phyloP scores from a whole-genome alignment of 2,888 invertebrate species.

The Tetragnatha montana region DNA sequence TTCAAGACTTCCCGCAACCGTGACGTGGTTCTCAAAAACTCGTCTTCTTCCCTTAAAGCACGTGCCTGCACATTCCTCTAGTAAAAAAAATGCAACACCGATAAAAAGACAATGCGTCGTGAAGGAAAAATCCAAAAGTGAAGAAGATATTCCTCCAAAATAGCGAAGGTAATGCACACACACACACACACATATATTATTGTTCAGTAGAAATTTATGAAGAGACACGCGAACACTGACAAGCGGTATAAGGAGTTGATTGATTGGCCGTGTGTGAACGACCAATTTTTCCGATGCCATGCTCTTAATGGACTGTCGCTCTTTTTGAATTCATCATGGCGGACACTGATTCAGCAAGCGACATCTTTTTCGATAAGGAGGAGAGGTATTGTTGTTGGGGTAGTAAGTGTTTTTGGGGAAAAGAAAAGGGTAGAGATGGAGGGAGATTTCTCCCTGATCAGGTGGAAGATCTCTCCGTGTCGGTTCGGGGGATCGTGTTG shows the following conservation, averaged over 20 bases:
- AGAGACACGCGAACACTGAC: conserved; percentile 13
- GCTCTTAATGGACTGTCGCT: conserved; percentile 23
- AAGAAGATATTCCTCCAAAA: background rate
- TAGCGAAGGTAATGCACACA: background rate
- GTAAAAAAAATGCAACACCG: background rate
- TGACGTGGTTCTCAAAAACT: background rate
- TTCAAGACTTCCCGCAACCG: too few species aligned
- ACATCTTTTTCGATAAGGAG: background rate
- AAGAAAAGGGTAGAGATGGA: background rate
- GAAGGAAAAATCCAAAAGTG: background rate
- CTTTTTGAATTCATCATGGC: background rate
- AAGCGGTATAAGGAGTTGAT: conserved; percentile 27
- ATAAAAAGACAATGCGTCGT: background rate
- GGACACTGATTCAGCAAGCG: background rate
- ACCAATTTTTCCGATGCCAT: conserved; percentile 24
- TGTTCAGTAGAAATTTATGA: conserved; percentile 30
- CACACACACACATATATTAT: background rate
- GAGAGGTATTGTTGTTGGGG: background rate
- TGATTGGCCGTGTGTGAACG: conserved; percentile 11
- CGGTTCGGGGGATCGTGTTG: too few species aligned
- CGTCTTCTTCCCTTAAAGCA: background rate
- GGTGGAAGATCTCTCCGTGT: background rate
- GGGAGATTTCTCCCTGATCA: background rate
- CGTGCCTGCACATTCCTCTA: background rate
- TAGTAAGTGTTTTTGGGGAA: background rate